A percentile compares a stretch with the other conserved stretches of the same genome.
Conservation (phyloP, 2,797 vertebrate genomes). For the Clarias platycephalus region DNA sequence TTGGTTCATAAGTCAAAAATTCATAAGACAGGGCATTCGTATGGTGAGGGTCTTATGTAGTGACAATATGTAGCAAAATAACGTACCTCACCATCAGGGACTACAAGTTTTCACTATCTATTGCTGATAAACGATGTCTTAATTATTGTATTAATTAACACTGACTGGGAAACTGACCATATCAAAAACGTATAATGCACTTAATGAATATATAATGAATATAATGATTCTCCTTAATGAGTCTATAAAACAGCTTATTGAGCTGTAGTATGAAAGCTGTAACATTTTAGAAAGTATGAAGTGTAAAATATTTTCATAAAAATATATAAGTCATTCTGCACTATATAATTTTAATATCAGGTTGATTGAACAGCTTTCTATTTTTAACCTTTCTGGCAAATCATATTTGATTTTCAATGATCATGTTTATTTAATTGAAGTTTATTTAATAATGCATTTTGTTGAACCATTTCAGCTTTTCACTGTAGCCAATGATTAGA, state of each 20-base stretch:
- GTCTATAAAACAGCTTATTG: neutral
- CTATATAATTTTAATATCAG: neutral
- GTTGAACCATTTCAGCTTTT: neutral
- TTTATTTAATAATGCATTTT: constrained; percentile 1
- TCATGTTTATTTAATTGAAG: constrained; percentile 2
- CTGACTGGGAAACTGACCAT: neutral
- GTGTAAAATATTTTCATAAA: neutral
- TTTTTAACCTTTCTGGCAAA: neutral
- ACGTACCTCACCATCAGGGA: constrained; percentile 28
- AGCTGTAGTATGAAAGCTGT: neutral
- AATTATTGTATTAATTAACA: neutral
- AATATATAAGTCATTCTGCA: neutral
- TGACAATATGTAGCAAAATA: constrained; percentile 29
- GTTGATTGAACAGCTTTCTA: neutral
- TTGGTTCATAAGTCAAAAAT: too few species aligned
- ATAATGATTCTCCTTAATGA: too few species aligned
- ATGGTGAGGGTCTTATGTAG: neutral
- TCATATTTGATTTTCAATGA: neutral
- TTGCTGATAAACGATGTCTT: neutral
- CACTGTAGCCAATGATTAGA: neutral
- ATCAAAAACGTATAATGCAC: neutral
- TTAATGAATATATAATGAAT: neutral
- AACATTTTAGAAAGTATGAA: neutral
- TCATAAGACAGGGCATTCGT: too few species aligned
- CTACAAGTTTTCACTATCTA: neutral